phyloP scores from a whole-genome alignment of 1,140 invertebrate species.

The Wiebesia pumilae region DNA sequence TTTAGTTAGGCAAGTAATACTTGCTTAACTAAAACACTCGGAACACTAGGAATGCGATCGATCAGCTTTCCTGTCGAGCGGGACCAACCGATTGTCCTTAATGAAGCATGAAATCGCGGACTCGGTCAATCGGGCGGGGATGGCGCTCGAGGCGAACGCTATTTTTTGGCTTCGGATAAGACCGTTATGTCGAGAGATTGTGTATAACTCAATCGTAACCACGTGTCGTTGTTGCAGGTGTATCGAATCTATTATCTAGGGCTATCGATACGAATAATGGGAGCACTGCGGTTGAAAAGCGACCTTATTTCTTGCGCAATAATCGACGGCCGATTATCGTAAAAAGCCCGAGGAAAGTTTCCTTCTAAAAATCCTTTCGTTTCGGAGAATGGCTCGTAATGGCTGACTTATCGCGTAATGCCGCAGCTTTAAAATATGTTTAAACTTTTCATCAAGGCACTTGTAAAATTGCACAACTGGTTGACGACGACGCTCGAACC shows the following conservation, averaged over 20 bases:
- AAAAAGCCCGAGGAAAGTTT: no score
- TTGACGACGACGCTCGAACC: no score
- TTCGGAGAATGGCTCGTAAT: no score
- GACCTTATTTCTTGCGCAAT: background rate
- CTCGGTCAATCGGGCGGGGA: background rate
- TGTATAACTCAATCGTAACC: background rate
- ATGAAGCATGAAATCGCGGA: constrained; percentile 28
- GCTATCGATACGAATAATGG: background rate
- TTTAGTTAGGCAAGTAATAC: no score
- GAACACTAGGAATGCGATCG: background rate
- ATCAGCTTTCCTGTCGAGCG: constrained; percentile 1
- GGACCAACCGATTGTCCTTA: constrained; percentile 14
- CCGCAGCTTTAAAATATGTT: no score
- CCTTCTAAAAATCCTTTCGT: no score
- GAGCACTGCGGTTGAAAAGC: background rate
- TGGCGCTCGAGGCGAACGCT: constrained; percentile 8
- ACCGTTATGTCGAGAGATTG: background rate
- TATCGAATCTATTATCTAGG: background rate
- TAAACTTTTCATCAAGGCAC: no score
- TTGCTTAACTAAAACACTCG: no score
- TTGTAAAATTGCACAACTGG: no score
- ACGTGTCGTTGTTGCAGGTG: background rate
- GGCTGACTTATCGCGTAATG: no score
- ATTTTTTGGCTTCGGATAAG: background rate
- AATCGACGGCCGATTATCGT: background rate